These are phyloP conservation scores for Hirtodrosophila duncani DNA, from an alignment of 2,888 invertebrate species.

Conservation along the genomic window DNA sequence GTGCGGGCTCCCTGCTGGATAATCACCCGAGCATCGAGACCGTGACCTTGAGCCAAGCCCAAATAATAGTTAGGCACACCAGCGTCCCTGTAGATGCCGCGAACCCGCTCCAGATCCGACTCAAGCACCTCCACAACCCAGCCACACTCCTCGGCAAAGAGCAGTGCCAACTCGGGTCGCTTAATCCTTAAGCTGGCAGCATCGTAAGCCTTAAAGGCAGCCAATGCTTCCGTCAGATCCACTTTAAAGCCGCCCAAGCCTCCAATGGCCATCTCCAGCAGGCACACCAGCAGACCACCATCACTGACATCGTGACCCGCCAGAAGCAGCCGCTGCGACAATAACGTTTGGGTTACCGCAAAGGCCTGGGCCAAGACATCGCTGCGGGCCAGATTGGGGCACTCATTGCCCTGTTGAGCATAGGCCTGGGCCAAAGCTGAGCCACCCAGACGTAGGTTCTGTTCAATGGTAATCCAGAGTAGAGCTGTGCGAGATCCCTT, in stretches of 20 bases:
- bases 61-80: conserved; percentile 84
- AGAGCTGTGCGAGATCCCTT: conserved; percentile 81
- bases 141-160: conserved; percentile 92
- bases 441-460: conserved; percentile 90
- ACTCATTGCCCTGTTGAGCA: conserved; percentile 87
- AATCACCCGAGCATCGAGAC: conserved; percentile 79
- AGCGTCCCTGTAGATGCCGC: conserved; percentile 81
- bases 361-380: conserved; percentile 86
- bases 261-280: conserved; percentile 97
- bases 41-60: conserved; percentile 84
- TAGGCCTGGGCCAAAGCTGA: conserved; percentile 95
- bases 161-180: conserved; percentile 82
- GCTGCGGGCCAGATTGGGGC: conserved; percentile 89
- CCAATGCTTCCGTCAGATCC: conserved; percentile 80
- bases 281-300: conserved; percentile 93
- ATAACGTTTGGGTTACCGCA: conserved; percentile 88
- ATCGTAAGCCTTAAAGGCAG: conserved; percentile 48
- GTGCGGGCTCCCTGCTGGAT: conserved; percentile 44
- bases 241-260: conserved; percentile 89
- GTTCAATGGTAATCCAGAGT: conserved; percentile 88
- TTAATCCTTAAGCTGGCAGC: conserved; percentile 62
- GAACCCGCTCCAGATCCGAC: conserved; percentile 80
- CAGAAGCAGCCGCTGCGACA: conserved; percentile 80
- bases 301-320: conserved; percentile 98
- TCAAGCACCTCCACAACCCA: conserved; percentile 88